Evolutionary conservation across 2,888 invertebrate species (phyloP).

Genomic region (Trileptium ribeirensis): DNA sequence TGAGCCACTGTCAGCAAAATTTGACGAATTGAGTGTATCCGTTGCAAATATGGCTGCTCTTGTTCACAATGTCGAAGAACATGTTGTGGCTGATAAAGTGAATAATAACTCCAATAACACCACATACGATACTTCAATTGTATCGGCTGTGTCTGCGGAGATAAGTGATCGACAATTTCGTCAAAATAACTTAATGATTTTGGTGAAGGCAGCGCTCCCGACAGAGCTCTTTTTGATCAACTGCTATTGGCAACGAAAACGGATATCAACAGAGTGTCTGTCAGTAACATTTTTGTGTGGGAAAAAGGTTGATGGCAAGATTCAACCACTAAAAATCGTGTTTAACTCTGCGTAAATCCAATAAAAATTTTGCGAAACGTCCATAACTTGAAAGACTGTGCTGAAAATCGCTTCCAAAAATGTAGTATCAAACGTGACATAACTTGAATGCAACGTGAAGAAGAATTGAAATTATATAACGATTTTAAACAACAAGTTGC

Average conservation of each 20-base stretch:
- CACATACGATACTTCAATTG: background rate
- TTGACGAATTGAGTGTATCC: background rate
- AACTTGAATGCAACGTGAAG: background rate
- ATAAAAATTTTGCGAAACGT: background rate
- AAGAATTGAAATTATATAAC: background rate
- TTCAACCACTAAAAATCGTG: background rate
- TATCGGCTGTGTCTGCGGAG: background rate
- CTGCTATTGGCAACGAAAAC: background rate
- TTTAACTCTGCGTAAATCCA: background rate
- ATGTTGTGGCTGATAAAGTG: background rate
- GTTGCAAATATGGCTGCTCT: background rate
- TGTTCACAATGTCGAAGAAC: background rate
- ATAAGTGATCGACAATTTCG: background rate
- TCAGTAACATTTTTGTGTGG: background rate
- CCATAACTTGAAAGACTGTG: background rate
- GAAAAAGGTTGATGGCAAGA: background rate
- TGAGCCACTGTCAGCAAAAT: background rate
- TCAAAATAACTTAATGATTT: background rate
- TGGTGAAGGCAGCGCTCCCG: background rate
- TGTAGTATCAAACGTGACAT: background rate
- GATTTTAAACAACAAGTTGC: background rate
- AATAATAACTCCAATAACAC: too few species aligned
- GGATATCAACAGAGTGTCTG: background rate
- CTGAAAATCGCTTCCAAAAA: background rate
- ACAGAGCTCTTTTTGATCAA: background rate